phyloP scores from a whole-genome alignment of 2,797 vertebrate genomes.

The Sebastolobus alascanus region DNA sequence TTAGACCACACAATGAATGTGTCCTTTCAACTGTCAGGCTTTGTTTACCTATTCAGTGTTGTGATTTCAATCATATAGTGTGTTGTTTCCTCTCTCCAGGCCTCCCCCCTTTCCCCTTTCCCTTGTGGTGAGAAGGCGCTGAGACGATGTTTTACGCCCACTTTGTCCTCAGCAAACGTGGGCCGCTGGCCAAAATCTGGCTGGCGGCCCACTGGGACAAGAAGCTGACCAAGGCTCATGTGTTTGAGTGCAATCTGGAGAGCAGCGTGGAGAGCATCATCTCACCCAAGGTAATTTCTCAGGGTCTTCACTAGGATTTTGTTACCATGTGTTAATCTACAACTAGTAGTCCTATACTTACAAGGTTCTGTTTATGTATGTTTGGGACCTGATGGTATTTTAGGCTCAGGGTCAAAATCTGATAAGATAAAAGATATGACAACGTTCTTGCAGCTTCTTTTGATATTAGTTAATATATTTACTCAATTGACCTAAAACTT shows the following conservation, averaged over 20 bases:
- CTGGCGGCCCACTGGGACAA: slow-evolving; percentile 98
- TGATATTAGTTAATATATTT: not conserved
- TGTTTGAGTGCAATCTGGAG: slow-evolving; percentile 96
- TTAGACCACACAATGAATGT: not conserved
- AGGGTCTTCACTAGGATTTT: no score
- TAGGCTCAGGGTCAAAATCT: not conserved
- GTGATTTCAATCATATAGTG: not conserved
- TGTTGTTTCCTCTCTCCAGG: slow-evolving; percentile 47
- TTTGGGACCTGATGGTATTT: not conserved
- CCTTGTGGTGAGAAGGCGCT: slow-evolving; percentile 74
- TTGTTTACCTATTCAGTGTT: slow-evolving; percentile 1
- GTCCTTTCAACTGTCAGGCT: not conserved
- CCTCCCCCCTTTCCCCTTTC: slow-evolving; percentile 52
- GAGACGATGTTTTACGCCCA: slow-evolving; percentile 96
- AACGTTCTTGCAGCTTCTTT: not conserved
- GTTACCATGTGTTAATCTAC: not conserved
- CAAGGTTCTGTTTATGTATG: not conserved
- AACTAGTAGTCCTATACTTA: not conserved
- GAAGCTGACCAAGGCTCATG: slow-evolving; percentile 96
- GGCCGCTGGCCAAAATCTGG: slow-evolving; percentile 97
- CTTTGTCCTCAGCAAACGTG: slow-evolving; percentile 95
- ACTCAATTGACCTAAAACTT: no score
- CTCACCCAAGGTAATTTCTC: slow-evolving; percentile 90
- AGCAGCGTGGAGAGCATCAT: slow-evolving; percentile 97
- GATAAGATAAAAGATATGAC: not conserved